Evolutionary conservation across 2,797 vertebrate species (phyloP).

Genomic region (Sparidentex hasta): DNA sequence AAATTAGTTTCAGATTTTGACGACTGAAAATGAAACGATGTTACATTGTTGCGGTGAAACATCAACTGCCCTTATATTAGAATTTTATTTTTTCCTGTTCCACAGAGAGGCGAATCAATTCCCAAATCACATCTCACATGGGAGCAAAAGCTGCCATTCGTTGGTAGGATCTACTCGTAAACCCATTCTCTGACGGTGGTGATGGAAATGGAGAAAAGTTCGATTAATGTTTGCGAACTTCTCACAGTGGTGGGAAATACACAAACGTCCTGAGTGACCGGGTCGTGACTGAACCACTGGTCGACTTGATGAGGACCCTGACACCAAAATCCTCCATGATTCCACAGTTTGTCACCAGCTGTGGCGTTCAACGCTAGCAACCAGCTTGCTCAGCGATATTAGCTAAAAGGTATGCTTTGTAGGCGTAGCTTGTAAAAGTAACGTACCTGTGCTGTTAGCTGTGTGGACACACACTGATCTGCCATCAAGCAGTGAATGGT

Average conservation of each 20-base stretch:
- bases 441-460: not conserved
- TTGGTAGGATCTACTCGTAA: not conserved
- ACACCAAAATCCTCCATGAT: constrained; percentile 16
- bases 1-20: constrained; percentile 16
- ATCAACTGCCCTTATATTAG: not conserved
- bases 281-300: not conserved
- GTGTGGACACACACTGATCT: not conserved
- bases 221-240: not conserved
- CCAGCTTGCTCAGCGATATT: not conserved
- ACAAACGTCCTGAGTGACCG: not conserved
- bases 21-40: constrained; percentile 18
- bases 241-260: not conserved
- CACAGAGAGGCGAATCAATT: not conserved
- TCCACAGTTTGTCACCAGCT: not conserved
- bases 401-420: not conserved
- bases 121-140: constrained; percentile 6
- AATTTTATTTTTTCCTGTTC: constrained; percentile 15
- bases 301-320: constrained; percentile 23
- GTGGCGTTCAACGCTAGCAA: not conserved
- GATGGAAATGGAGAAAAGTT: constrained; percentile 1
- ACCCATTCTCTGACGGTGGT: not conserved
- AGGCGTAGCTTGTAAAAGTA: not conserved
- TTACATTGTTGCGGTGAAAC: not conserved
- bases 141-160: constrained; percentile 6
- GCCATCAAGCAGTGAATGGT: not conserved